Evolutionary conservation across 2,113 vertebrate genomes (phyloP), one percentile per base, ranked within the genome.

Genomic region (Cyrtonyx montezumae): DNA sequence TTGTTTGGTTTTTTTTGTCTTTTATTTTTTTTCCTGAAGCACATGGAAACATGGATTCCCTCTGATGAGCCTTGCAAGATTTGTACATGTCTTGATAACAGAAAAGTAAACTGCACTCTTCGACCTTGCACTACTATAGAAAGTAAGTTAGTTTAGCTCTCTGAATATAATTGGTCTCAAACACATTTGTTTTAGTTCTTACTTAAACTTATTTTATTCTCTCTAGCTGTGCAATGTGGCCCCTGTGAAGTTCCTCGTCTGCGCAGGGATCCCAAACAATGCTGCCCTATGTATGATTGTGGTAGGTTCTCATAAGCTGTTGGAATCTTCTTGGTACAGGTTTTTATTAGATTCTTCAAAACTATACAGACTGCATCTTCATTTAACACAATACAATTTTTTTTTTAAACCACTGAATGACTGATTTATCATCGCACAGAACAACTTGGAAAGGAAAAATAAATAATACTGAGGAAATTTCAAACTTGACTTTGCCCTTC

Each of bases 261-360:
- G 86, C 98, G 68, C 83, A 98, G 84, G 79, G 96, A 91, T 1
- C 75, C 97, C 6, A 53, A 77, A 70, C 98, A 97, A 71, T 99
- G 99, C 96, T 99, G 99, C 79, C 98, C 98, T 0, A 97, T 98
- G 70, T 98, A 98, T 1, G 98, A 99, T 84, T 99, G 99, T 69
- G 98, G 99, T 99, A 98, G 25, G 98, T 98, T 48, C 74, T 79
- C 8, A 19, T 43, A 78, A 81, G 37, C 8, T 40, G 3, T 51
- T 83, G 55, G 6, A 34, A 63, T 66, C 11, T 51, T 76, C 23
- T 62, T 40, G 26, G 22, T 23, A 30, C n/a, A 2, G 61, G 6
- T 34, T 78, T 80, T 78, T 34, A 42, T 21, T 6, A 83, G 15
- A 42, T 76, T 13, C 25, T 90, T 88, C 26, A 65, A 55, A 83